A percentile compares a stretch with the other conserved stretches of the same genome.
Evolutionary conservation across 2,113 vertebrate genomes (phyloP).

Genomic region (Campylomormyrus numenius): DNA sequence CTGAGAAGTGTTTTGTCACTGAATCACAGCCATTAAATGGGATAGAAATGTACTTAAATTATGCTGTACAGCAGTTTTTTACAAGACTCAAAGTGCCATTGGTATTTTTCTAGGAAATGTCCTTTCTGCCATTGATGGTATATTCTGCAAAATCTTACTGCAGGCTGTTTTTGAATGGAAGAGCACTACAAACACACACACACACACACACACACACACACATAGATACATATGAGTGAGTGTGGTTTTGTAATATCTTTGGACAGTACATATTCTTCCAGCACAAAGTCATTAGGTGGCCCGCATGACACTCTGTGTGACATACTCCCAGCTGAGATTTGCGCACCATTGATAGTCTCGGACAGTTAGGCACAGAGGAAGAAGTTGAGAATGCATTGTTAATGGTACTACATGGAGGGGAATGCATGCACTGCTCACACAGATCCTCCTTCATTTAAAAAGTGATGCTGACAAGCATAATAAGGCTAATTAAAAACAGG

Average conservation of each 20-base stretch:
- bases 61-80: neutral
- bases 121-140: too few species aligned
- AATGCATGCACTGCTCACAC: neutral
- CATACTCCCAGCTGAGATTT: neutral
- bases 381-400: neutral
- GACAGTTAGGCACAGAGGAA: neutral
- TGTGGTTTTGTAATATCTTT: neutral
- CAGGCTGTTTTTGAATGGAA: neutral
- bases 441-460: neutral
- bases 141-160: neutral
- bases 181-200: neutral
- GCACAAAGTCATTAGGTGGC: neutral
- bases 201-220: too few species aligned
- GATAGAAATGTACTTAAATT: neutral
- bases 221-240: neutral
- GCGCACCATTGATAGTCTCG: neutral
- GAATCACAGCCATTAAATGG: neutral
- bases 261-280: neutral
- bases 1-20: neutral
- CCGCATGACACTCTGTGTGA: too few species aligned
- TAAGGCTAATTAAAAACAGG: neutral
- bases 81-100: neutral
- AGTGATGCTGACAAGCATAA: neutral
- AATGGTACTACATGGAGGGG: neutral
- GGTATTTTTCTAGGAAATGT: neutral